These are phyloP conservation scores for Leucozona laternaria DNA, from an alignment of 2,888 invertebrate species.

Conservation along the genomic window DNA sequence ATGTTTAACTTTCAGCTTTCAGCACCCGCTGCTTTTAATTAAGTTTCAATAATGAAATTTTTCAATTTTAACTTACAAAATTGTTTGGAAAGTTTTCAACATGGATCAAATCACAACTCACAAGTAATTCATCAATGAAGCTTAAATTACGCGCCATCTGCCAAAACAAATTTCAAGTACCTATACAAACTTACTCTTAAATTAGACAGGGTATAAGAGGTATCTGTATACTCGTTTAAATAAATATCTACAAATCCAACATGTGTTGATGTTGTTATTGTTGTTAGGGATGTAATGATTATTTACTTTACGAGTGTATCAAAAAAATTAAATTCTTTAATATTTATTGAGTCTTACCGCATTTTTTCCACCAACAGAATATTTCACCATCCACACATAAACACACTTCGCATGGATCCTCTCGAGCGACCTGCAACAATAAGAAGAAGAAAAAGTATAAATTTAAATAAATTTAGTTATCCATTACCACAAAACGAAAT, in stretches of 20 bases:
- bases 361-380: conserved; percentile 88
- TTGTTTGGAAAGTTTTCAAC: conserved; percentile 9
- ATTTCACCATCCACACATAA: conserved; percentile 87
- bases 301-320: too few species aligned
- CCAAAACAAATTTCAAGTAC: neutral
- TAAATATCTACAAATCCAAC: neutral
- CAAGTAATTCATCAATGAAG: conserved; percentile 25
- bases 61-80: conserved; percentile 9
- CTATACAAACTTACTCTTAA: neutral
- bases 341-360: conserved; percentile 82
- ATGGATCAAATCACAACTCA: conserved; percentile 8
- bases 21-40: conserved; percentile 2
- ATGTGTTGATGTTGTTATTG: neutral
- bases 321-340: conserved; percentile 22
- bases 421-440: conserved; percentile 87
- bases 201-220: conserved; percentile 58
- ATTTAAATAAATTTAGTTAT: conserved; percentile 53
- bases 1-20: neutral
- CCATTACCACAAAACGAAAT: conserved; percentile 10
- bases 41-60: conserved; percentile 31
- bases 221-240: neutral
- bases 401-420: conserved; percentile 87
- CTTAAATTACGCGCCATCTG: conserved; percentile 21
- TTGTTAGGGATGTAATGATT: neutral
- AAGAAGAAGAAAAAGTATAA: conserved; percentile 78